phyloP scores from a whole-genome alignment of 1,140 invertebrate species.

The Drosophila pruinosa region DNA sequence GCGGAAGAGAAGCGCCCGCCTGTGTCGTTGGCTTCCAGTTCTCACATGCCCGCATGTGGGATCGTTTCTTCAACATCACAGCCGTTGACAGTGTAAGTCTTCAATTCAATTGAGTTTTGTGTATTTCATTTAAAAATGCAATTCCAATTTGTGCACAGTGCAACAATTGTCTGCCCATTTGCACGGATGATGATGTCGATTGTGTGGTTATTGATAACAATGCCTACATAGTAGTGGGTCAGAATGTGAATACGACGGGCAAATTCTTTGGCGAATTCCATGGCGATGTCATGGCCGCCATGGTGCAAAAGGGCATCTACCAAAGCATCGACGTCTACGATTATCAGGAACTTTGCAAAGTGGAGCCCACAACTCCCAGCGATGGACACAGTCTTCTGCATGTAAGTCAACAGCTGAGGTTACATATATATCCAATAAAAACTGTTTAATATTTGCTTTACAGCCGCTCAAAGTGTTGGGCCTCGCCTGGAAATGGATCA shows the following conservation, averaged over 20 bases:
- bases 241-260: conserved; percentile 88
- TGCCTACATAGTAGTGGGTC: conserved; percentile 93
- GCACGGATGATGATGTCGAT: conserved; percentile 85
- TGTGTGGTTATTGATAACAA: conserved; percentile 95
- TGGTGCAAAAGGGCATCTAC: conserved; percentile 90
- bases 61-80: conserved; percentile 89
- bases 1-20: conserved; percentile 90
- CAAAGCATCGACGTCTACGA: conserved; percentile 91
- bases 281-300: conserved; percentile 90
- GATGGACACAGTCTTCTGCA: conserved; percentile 61
- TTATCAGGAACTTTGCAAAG: conserved; percentile 91
- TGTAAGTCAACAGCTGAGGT: conserved; percentile 58
- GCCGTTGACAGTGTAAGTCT: conserved; percentile 81
- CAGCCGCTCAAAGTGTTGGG: conserved; percentile 66
- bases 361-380: conserved; percentile 34
- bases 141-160: conserved; percentile 57
- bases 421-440: background rate
- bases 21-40: conserved; percentile 95
- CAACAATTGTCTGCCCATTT: conserved; percentile 84
- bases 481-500: conserved; percentile 68
- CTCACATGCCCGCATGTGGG: conserved; percentile 86
- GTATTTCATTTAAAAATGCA: no score
- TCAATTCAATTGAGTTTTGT: background rate
- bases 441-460: background rate
- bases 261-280: conserved; percentile 93